phyloP scores from a whole-genome alignment of 2,888 invertebrate species.

The Pollenia angustigena region DNA sequence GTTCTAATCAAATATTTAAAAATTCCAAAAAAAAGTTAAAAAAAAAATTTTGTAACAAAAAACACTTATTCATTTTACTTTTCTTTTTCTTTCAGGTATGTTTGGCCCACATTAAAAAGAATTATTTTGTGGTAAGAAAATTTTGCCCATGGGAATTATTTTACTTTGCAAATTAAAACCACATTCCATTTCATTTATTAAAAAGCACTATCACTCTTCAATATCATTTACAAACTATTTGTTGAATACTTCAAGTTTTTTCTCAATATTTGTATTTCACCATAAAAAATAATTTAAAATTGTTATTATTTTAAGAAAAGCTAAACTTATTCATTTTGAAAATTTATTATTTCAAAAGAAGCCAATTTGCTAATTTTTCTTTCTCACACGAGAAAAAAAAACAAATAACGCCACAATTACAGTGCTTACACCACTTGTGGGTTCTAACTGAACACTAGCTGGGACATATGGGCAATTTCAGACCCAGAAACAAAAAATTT shows the following conservation, averaged over 20 bases:
- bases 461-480: too few relatives aligned
- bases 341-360: not conserved
- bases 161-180: not conserved
- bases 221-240: not conserved
- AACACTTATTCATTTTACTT: too few relatives aligned
- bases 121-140: conserved; percentile 4
- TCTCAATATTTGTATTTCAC: not conserved
- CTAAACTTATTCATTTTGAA: not conserved
- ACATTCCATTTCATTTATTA: not conserved
- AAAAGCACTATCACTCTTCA: not conserved
- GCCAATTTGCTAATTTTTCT: not conserved
- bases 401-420: too few relatives aligned
- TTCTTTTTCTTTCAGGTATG: conserved; percentile 22
- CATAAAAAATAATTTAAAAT: not conserved
- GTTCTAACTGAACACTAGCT: too few relatives aligned
- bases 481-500: too few relatives aligned
- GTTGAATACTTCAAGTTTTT: not conserved
- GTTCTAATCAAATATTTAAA: too few relatives aligned
- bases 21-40: not conserved
- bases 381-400: not conserved
- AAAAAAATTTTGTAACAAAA: not conserved
- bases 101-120: not conserved
- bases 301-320: not conserved
- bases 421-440: too few relatives aligned
- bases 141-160: not conserved